A percentile compares a stretch with the other conserved stretches of the same genome.
Evolutionary conservation across 1,140 invertebrate species (phyloP).

Genomic region (Galleria mellonella): DNA sequence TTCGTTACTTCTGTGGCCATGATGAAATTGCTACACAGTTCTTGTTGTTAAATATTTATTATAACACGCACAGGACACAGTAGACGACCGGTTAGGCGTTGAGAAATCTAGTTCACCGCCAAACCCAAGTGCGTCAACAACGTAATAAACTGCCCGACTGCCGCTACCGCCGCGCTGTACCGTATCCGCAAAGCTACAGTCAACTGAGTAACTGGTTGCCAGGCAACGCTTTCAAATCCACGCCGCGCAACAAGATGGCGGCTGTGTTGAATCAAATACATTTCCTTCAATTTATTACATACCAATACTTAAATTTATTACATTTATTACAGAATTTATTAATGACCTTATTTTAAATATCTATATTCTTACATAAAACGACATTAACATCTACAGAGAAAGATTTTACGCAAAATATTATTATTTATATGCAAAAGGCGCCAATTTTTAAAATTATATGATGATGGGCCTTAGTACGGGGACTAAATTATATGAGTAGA

Average conservation of each 20-base stretch:
- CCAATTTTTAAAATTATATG: no score
- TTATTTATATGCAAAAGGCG: no score
- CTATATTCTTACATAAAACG: no score
- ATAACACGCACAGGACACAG: constrained; percentile 29
- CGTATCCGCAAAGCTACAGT: constrained; percentile 10
- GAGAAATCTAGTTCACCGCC: not conserved
- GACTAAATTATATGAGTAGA: no score
- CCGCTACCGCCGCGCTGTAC: constrained; percentile 18
- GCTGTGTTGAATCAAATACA: constrained; percentile 3
- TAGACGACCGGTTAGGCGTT: not conserved
- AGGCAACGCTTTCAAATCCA: constrained; percentile 38
- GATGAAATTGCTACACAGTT: constrained; percentile 24
- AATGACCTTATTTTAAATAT: no score
- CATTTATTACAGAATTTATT: no score
- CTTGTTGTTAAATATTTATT: constrained; percentile 22
- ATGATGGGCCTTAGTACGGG: no score
- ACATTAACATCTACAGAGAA: no score
- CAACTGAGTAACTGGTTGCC: constrained; percentile 40
- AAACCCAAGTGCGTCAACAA: constrained; percentile 11
- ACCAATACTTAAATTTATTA: no score
- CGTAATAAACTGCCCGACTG: constrained; percentile 19
- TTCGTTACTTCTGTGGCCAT: constrained; percentile 86
- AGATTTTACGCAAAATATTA: no score
- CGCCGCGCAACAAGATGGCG: constrained; percentile 42
- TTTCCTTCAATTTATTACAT: no score